phyloP scores from a whole-genome alignment of 2,113 vertebrate species.

The Caloenas nicobarica region DNA sequence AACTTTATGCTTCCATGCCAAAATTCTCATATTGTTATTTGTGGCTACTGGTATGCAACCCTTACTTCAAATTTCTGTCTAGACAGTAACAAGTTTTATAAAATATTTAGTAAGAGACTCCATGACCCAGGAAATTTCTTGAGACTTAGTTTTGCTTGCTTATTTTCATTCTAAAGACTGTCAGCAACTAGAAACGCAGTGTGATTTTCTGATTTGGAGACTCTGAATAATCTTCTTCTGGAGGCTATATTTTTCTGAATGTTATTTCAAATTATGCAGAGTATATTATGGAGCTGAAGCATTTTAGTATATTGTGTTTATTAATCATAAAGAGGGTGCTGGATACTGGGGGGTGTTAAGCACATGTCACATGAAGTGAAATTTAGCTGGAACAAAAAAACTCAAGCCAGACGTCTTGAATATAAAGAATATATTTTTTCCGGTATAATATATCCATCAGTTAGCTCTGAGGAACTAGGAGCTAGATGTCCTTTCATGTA shows the following conservation, averaged over 20 bases:
- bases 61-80: slow-evolving; percentile 40
- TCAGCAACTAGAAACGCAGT: background rate
- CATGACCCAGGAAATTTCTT: background rate
- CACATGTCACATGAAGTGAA: background rate
- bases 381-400: background rate
- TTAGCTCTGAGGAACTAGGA: background rate
- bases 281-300: background rate
- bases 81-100: slow-evolving; percentile 31
- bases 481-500: background rate
- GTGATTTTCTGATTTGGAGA: background rate
- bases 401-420: background rate
- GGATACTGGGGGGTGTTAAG: background rate
- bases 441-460: background rate
- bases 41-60: background rate
- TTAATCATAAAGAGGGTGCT: background rate
- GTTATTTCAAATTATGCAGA: background rate
- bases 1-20: slow-evolving; percentile 21
- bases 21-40: slow-evolving; percentile 44
- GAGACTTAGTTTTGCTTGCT: background rate
- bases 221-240: background rate
- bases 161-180: background rate
- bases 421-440: background rate
- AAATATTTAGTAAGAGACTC: slow-evolving; percentile 29
- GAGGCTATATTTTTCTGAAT: background rate
- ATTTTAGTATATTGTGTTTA: background rate